phyloP scores from a whole-genome alignment of 1,140 invertebrate genomes.

The Potamilus streckersoni region DNA sequence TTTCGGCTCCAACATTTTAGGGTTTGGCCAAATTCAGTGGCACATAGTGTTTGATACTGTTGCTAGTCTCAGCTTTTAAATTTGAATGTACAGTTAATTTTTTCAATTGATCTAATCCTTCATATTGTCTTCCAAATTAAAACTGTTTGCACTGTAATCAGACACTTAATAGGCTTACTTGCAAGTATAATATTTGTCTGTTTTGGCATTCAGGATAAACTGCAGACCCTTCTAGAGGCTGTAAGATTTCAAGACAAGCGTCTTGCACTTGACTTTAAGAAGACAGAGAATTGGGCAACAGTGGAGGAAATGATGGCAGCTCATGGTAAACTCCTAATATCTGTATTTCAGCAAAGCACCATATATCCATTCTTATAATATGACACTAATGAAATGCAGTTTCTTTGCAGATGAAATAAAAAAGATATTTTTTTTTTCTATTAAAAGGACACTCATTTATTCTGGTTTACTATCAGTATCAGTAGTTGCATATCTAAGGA shows the following conservation, averaged over 20 bases:
- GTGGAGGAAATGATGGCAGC: slow-evolving; percentile 86
- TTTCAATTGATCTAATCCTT: no score
- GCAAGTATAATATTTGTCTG: no score
- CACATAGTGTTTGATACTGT: no score
- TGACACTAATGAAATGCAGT: background rate
- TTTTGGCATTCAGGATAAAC: slow-evolving; percentile 74
- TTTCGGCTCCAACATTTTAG: no score
- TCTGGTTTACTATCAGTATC: background rate
- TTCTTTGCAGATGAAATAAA: background rate
- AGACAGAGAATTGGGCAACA: slow-evolving; percentile 87
- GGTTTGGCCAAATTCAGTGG: no score
- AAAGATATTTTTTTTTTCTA: background rate
- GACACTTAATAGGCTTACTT: no score
- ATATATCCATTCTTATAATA: background rate
- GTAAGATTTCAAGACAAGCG: slow-evolving; percentile 78
- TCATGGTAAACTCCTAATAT: slow-evolving; percentile 60
- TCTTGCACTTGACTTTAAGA: slow-evolving; percentile 81
- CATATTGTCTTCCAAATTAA: no score
- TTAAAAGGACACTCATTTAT: background rate
- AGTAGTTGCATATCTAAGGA: background rate
- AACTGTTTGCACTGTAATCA: no score
- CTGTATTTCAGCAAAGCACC: background rate
- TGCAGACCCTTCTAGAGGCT: slow-evolving; percentile 82
- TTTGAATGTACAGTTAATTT: no score
- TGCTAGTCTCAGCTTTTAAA: no score